Evolutionary conservation across 2,797 vertebrate genomes (phyloP).

Genomic region (Capromys pilorides): DNA sequence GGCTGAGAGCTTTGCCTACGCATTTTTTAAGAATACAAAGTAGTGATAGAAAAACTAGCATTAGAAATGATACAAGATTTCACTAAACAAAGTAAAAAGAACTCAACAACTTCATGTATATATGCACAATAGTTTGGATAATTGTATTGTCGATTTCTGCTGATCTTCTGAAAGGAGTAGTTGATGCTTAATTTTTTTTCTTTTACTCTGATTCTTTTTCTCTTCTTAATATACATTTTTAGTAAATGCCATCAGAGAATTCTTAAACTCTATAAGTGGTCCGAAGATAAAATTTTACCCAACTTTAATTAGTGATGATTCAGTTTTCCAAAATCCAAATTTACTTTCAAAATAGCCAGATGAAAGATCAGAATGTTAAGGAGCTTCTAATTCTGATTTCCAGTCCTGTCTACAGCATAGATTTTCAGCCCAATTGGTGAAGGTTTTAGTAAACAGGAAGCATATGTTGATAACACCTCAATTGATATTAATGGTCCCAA

Average conservation of each 20-base stretch:
- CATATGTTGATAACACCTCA: constrained; percentile 76
- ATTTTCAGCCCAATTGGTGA: constrained; percentile 2
- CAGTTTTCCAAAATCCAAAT: constrained; percentile 23
- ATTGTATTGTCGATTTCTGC: too few relatives aligned
- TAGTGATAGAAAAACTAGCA: too few relatives aligned
- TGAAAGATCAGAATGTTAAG: constrained; percentile 37
- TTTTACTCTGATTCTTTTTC: too few relatives aligned
- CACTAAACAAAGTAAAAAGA: too few relatives aligned
- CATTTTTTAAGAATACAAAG: not conserved
- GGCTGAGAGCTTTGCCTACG: not conserved
- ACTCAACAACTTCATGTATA: too few relatives aligned
- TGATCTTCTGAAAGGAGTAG: too few relatives aligned
- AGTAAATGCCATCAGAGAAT: not conserved
- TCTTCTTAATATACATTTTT: not conserved
- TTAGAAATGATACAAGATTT: too few relatives aligned
- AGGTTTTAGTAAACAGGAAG: constrained; percentile 47
- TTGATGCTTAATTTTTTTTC: too few relatives aligned
- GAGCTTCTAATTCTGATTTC: not conserved
- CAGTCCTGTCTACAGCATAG: not conserved
- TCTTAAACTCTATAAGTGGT: not conserved
- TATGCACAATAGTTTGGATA: too few relatives aligned
- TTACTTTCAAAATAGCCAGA: constrained; percentile 59
- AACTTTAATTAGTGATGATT: constrained; percentile 37
- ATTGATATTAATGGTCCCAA: constrained; percentile 79
- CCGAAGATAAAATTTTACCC: constrained; percentile 29